These are phyloP conservation scores for Macaca fascicularis DNA, from an alignment of 2,113 vertebrate genomes.

Conservation along the genomic window T2T-MFA8v1.1 NC_088387.1:107456001-107456500, in stretches of 20 bases:
- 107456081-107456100: neutral
- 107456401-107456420: accelerated
- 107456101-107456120: neutral
- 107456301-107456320: neutral
- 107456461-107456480: neutral
- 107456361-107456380: neutral
- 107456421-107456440: neutral
- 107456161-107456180: neutral
- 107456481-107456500: neutral
- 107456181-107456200: neutral
- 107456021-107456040: neutral
- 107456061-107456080: neutral
- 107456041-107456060: neutral
- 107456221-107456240: neutral
- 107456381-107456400: neutral
- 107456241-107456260: neutral
- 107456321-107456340: neutral
- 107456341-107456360: accelerated
- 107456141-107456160: neutral
- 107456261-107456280: neutral
- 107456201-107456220: neutral
- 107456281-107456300: too few relatives aligned
- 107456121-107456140: neutral
- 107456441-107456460: neutral
- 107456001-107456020: neutral